These are phyloP conservation scores for Meleagris gallopavo DNA, from an alignment of 2,113 vertebrate species.

Conservation along the genomic window DNA sequence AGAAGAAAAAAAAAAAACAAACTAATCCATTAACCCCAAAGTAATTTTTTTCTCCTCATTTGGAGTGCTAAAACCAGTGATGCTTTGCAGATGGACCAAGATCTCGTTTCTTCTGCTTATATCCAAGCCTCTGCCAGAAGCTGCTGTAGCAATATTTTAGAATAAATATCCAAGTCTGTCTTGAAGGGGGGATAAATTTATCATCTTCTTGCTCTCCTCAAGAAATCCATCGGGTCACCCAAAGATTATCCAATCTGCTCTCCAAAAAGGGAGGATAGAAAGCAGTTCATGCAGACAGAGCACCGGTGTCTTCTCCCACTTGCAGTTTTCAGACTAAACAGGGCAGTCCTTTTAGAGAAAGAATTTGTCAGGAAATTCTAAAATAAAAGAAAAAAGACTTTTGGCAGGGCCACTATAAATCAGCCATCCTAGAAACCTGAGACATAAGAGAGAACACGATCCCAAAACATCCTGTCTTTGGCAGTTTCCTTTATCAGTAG, in stretches of 20 bases:
- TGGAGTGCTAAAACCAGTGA: background rate
- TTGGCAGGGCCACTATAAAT: background rate
- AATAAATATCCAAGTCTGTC: slow-evolving; percentile 9
- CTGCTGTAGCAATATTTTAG: slow-evolving; percentile 25
- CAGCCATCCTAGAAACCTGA: background rate
- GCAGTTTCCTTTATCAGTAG: background rate
- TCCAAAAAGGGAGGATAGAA: background rate
- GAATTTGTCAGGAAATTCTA: background rate
- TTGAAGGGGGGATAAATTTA: slow-evolving; percentile 2
- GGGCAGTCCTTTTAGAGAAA: background rate
- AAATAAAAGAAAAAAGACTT: background rate
- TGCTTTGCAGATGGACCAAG: slow-evolving; percentile 19
- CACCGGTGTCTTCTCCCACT: background rate
- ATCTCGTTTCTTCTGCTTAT: slow-evolving; percentile 19
- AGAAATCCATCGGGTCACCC: slow-evolving; percentile 41
- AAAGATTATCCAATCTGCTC: slow-evolving; percentile 37
- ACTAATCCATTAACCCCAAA: background rate
- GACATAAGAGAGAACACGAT: background rate
- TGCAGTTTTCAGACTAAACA: background rate
- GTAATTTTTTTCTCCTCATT: background rate
- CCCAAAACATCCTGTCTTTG: background rate
- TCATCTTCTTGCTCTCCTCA: slow-evolving; percentile 37
- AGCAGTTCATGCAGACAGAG: background rate
- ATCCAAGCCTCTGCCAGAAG: slow-evolving; percentile 36
- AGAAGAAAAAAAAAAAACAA: background rate